Evolutionary conservation across 2,888 invertebrate genomes (phyloP).

Genomic region (Leucophenga montana): DNA sequence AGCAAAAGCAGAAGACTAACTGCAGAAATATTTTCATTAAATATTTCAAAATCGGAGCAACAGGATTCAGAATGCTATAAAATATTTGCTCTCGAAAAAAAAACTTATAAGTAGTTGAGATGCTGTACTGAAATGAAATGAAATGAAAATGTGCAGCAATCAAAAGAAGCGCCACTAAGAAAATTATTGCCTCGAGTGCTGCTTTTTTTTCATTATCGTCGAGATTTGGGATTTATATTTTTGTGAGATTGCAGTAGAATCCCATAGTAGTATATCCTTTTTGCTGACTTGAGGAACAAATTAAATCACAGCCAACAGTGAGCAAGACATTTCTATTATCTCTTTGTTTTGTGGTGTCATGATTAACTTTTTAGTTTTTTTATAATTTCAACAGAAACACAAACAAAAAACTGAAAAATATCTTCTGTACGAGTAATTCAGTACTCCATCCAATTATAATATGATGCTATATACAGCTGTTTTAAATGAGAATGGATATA

Average conservation of each 20-base stretch:
- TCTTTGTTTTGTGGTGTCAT: not conserved
- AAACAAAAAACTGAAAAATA: no score
- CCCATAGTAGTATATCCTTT: no score
- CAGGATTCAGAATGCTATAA: not conserved
- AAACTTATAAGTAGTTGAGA: not conserved
- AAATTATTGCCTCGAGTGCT: slow-evolving; percentile 15
- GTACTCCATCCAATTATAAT: no score
- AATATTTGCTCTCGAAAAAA: not conserved
- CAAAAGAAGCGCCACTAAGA: slow-evolving; percentile 15
- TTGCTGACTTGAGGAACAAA: no score
- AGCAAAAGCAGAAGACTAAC: no score
- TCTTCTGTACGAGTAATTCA: no score
- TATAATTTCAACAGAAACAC: not conserved
- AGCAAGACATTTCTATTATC: no score
- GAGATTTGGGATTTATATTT: no score
- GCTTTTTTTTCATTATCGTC: not conserved
- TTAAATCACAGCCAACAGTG: no score
- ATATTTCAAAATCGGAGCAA: not conserved
- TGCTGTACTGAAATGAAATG: not conserved
- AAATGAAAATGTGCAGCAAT: slow-evolving; percentile 5
- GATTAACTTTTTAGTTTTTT: slow-evolving; percentile 12
- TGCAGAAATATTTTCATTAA: not conserved
- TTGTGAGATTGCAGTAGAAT: no score
- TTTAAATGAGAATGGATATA: no score
- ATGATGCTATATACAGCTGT: no score